Base-by-base conservation (phyloP, 2,888 invertebrate species). In the Tiliacea aurago region DNA sequence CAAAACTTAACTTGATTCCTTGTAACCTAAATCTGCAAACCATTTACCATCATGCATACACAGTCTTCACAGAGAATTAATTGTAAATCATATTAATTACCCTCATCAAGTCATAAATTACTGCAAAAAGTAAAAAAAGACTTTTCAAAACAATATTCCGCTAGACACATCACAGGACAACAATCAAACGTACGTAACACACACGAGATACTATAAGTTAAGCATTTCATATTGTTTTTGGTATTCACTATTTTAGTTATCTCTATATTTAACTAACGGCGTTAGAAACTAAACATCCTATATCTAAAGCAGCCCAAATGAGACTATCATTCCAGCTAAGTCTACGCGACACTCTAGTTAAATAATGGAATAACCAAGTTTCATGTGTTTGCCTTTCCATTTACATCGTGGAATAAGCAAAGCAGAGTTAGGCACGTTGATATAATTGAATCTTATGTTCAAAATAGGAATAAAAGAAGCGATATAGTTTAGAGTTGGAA, bases 1-100 rank as follows among this genome's bases (percentile, higher is more conserved):
- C 89, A 91, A 92, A 93, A 89, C 86, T 88, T 86, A 88, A 87
- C 89, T 90, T 88, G 89, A 87, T 89, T 89, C 90, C 90, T 88
- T 87, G 83, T 87, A 86, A 88, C 84, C 84, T 86, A 90, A 86
- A 81, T 80, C 83, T 81, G 86, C 84, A 83, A 84, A 82, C 75
- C 80, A 87, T 84, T 87, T 83, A 80, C 79, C 56, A 75, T 55
- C 73, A 72, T 70, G 70, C 70, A 75, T 68, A 76, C 73, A 85
- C 79, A 86, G 84, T 86, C 82, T 80, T 83, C 58, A 74, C 78
- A 86, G 71, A 82, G 45, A 81, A 84, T 65, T 73, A 76, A 73
- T 78, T 63, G 49, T 80, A 83, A 86, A 86, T 81, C 71, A 86
- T 82, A 80, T 76, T 67, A 81, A 78, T 70, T 67, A 74, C 69